Conservation (phyloP, 2,888 invertebrate species). For the Eulithis prunata region DNA sequence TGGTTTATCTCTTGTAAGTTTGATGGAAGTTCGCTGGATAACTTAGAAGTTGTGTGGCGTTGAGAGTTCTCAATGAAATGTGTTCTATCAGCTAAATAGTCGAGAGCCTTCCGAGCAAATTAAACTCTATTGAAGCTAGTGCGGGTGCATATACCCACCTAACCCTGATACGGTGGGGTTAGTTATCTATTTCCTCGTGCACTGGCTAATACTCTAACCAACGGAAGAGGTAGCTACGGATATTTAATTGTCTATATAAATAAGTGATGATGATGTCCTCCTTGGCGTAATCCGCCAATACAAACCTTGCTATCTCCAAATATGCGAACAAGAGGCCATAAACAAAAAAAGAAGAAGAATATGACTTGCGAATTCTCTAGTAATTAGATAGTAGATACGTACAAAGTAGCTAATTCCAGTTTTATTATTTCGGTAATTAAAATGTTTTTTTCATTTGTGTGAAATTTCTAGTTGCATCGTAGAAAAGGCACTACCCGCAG, state of each 20-base stretch:
- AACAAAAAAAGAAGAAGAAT: no score
- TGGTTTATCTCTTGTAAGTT: constrained; percentile 48
- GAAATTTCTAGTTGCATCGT: constrained; percentile 15
- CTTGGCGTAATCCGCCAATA: neutral
- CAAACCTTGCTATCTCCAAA: neutral
- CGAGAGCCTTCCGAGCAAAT: constrained; percentile 53
- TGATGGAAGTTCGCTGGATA: constrained; percentile 45
- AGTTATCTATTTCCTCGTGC: constrained; percentile 13
- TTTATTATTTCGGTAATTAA: neutral
- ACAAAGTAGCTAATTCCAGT: neutral
- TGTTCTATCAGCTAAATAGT: constrained; percentile 53
- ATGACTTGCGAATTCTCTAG: no score
- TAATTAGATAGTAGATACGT: no score
- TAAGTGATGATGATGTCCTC: neutral
- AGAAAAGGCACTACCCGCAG: constrained; percentile 31
- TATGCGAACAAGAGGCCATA: no score
- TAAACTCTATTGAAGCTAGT: constrained; percentile 56
- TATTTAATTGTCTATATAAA: neutral
- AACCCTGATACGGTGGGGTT: constrained; percentile 26
- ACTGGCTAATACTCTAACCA: constrained; percentile 3
- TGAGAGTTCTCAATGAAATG: constrained; percentile 50
- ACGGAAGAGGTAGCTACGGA: neutral
- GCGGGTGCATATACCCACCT: constrained; percentile 40
- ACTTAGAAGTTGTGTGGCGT: constrained; percentile 51
- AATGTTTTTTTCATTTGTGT: constrained; percentile 10